Evolutionary conservation across 2,113 vertebrate genomes (phyloP).

Genomic region (Anarrhichthys ocellatus): DNA sequence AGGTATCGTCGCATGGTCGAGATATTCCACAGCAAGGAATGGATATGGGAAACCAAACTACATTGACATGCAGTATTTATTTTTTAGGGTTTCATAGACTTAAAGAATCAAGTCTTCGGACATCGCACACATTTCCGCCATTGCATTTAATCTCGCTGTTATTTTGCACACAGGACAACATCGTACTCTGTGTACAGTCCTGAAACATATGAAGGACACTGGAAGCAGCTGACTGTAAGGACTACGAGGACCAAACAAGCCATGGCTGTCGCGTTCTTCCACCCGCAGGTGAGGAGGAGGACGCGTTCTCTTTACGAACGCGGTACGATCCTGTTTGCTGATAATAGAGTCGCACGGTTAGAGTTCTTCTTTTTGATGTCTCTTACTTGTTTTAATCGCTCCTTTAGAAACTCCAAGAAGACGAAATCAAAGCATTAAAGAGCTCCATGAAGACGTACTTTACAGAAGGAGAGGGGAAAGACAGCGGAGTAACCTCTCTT

Average conservation of each 20-base stretch:
- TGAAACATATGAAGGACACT: constrained; percentile 94
- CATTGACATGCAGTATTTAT: background rate
- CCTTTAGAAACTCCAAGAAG: constrained; percentile 87
- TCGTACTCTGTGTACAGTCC: constrained; percentile 92
- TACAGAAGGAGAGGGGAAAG: constrained; percentile 86
- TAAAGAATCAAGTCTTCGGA: background rate
- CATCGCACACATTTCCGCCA: background rate
- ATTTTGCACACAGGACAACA: constrained; percentile 84
- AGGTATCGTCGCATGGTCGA: constrained; percentile 78
- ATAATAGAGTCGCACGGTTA: fast-evolving
- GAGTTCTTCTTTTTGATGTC: background rate
- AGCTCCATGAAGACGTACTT: constrained; percentile 87
- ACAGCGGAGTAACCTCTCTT: constrained; percentile 90
- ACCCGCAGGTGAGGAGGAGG: constrained; percentile 89
- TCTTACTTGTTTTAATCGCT: background rate
- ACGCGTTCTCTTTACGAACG: background rate
- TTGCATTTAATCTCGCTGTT: background rate
- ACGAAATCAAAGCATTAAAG: constrained; percentile 86
- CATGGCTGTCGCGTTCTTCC: constrained; percentile 94
- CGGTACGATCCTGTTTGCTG: no score
- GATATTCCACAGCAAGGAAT: background rate
- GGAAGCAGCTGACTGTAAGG: constrained; percentile 96
- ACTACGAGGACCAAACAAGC: constrained; percentile 88
- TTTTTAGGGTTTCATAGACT: background rate
- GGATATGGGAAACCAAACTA: background rate